Conservation (phyloP, 1,140 invertebrate genomes). For the Dinoponera quadriceps region DNA sequence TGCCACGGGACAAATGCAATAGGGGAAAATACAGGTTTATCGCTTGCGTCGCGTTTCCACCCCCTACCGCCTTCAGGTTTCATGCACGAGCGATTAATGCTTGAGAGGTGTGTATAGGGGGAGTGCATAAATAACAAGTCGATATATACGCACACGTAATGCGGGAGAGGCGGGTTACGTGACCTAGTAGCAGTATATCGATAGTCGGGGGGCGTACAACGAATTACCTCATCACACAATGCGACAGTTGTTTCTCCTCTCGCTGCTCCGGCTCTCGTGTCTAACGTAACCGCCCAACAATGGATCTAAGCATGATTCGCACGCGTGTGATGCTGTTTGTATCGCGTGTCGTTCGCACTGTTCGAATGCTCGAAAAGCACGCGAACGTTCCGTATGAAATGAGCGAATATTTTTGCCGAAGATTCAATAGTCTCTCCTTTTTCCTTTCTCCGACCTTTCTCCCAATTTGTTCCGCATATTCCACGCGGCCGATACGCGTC, state of each 20-base stretch:
- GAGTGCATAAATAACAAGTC: constrained; percentile 62
- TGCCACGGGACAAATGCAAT: constrained; percentile 21
- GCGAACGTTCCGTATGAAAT: neutral
- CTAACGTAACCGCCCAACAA: constrained; percentile 28
- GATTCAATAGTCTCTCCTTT: too few relatives aligned
- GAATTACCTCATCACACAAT: constrained; percentile 45
- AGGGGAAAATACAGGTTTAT: constrained; percentile 41
- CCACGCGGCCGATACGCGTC: too few relatives aligned
- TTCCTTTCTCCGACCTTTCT: too few relatives aligned
- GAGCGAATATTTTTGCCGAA: neutral
- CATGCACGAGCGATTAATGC: constrained; percentile 36
- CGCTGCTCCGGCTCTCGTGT: neutral
- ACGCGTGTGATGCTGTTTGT: neutral
- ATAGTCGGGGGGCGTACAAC: constrained; percentile 37
- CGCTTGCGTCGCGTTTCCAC: constrained; percentile 10
- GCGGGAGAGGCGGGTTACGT: constrained; percentile 46
- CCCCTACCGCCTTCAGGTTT: constrained; percentile 37
- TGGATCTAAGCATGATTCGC: constrained; percentile 2
- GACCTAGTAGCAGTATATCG: constrained; percentile 52
- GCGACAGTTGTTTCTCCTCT: constrained; percentile 41
- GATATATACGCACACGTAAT: constrained; percentile 6
- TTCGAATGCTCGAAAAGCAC: neutral
- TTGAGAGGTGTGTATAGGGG: constrained; percentile 15
- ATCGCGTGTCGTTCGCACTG: neutral
- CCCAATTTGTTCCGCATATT: too few relatives aligned